A percentile compares a stretch with the other conserved stretches of the same genome.
Evolutionary conservation across 2,797 vertebrate genomes (phyloP).

Genomic region (Chanos chanos): DNA sequence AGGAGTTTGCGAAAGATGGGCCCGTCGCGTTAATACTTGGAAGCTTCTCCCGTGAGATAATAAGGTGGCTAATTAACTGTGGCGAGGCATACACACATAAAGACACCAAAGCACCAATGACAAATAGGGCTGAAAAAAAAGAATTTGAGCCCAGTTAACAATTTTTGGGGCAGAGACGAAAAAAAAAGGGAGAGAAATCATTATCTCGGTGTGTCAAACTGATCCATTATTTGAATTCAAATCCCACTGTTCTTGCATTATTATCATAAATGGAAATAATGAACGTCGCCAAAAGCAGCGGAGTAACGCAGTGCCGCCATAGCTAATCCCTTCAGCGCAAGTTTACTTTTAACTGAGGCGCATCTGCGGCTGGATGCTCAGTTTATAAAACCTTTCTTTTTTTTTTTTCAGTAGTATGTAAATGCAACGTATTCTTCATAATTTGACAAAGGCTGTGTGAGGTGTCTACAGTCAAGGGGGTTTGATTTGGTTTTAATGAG

Average conservation of each 20-base stretch:
- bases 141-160: neutral
- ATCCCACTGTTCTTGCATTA: neutral
- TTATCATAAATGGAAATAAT: slow-evolving; percentile 12
- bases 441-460: neutral
- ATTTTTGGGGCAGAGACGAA: slow-evolving; percentile 1
- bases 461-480: neutral
- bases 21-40: slow-evolving; percentile 16
- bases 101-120: slow-evolving; percentile 9
- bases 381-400: no score
- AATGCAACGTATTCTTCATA: no score
- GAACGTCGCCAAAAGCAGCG: slow-evolving; percentile 2
- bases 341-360: slow-evolving; percentile 12
- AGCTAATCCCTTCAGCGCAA: neutral
- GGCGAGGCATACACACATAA: slow-evolving; percentile 12
- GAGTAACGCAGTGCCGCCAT: no score
- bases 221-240: neutral
- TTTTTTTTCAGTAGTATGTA: no score
- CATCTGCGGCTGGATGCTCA: slow-evolving; percentile 22
- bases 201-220: neutral
- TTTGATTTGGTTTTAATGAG: slow-evolving; percentile 42
- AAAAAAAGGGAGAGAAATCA: no score
- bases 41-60: slow-evolving; percentile 32
- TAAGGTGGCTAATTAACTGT: slow-evolving; percentile 38
- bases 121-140: slow-evolving; percentile 7
- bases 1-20: slow-evolving; percentile 15